These are phyloP conservation scores for Drosophila ustulata DNA, from an alignment of 2,888 invertebrate species.

Conservation along the genomic window DNA sequence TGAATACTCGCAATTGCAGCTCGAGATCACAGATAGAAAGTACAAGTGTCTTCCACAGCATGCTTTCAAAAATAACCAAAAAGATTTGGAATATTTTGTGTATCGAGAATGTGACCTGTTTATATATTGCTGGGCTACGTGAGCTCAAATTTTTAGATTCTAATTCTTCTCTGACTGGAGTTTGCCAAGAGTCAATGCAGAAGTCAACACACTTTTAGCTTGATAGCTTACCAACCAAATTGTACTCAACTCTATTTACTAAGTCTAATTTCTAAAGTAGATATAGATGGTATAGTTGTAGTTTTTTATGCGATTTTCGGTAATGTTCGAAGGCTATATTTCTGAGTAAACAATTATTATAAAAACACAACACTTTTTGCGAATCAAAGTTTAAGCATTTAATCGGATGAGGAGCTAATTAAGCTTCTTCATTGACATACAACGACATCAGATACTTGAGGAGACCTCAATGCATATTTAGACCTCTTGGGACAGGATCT, in stretches of 20 bases:
- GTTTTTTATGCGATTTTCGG: background rate
- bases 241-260: too few relatives aligned
- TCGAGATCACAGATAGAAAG: background rate
- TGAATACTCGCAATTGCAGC: background rate
- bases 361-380: background rate
- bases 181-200: background rate
- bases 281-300: background rate
- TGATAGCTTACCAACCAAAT: background rate
- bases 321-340: too few relatives aligned
- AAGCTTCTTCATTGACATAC: background rate
- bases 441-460: background rate
- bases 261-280: background rate
- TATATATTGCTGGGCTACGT: background rate
- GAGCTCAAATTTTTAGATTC: too few relatives aligned
- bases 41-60: background rate
- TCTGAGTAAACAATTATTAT: background rate
- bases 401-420: background rate
- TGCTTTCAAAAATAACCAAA: background rate
- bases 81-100: background rate
- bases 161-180: background rate
- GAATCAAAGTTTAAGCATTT: background rate
- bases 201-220: slow-evolving; percentile 2
- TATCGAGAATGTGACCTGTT: background rate
- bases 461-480: background rate
- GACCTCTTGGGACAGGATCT: slow-evolving; percentile 1